phyloP scores from a whole-genome alignment of 2,797 vertebrate genomes.

The Acanthurus lineatus region DNA sequence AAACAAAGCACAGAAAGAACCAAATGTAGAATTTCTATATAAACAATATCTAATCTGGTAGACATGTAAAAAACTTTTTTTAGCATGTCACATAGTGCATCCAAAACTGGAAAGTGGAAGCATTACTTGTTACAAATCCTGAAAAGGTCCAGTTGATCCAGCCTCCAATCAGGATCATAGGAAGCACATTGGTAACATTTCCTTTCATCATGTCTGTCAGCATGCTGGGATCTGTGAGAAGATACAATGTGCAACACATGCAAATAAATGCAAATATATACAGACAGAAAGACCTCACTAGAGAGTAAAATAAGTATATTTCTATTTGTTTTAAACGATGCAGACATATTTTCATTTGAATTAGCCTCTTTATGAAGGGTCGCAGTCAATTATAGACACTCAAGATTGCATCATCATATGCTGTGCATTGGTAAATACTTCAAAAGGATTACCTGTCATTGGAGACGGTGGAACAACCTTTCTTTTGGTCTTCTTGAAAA shows the following conservation, averaged over 20 bases:
- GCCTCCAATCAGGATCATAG: constrained; percentile 99
- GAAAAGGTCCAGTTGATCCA: constrained; percentile 99
- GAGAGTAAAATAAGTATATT: not conserved
- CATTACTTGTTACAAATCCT: constrained; percentile 97
- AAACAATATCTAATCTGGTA: not conserved
- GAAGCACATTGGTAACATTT: constrained; percentile 98
- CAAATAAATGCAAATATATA: not conserved
- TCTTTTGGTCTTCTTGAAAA: constrained; percentile 99
- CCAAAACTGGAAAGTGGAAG: not conserved
- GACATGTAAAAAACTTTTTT: not conserved
- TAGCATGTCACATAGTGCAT: not conserved
- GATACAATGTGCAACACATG: not conserved
- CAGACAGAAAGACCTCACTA: not conserved
- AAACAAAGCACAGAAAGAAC: constrained; percentile 29
- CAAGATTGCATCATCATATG: not conserved
- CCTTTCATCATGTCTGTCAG: constrained; percentile 99
- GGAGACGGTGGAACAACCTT: constrained; percentile 99
- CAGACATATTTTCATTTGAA: not conserved
- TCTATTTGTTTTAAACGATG: not conserved
- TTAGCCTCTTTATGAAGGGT: not conserved
- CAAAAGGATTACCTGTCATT: constrained; percentile 91
- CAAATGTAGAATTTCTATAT: not conserved
- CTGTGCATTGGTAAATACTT: not conserved
- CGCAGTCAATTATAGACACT: not conserved
- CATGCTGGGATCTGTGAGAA: constrained; percentile 95